These are phyloP conservation scores for Idaea dimidiata DNA, from an alignment of 2,888 invertebrate species.

Conservation along the genomic window DNA sequence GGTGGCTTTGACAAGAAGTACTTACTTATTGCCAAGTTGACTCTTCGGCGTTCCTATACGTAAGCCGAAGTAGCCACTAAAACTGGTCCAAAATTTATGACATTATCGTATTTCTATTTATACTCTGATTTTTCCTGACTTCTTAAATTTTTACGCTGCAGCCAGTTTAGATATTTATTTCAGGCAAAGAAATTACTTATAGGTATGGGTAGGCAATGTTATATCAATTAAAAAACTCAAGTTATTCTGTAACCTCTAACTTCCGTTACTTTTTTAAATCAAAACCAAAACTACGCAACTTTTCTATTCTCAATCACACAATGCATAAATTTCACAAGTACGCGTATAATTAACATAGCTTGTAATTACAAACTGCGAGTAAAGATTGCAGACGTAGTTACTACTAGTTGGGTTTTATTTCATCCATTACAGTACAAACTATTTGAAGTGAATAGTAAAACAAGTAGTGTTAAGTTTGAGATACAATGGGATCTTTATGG, in stretches of 20 bases:
- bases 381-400: not conserved
- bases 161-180: no score
- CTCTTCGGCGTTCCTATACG: no score
- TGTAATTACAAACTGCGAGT: not conserved
- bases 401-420: not conserved
- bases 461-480: not conserved
- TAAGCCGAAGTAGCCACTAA: no score
- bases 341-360: not conserved
- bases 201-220: not conserved
- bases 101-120: no score
- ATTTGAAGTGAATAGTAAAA: not conserved
- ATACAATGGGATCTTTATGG: not conserved
- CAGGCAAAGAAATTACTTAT: no score
- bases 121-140: no score
- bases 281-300: not conserved
- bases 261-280: not conserved
- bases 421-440: not conserved
- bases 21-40: no score
- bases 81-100: no score
- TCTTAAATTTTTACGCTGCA: no score
- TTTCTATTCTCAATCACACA: not conserved
- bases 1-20: no score
- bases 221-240: not conserved
- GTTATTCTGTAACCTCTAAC: not conserved
- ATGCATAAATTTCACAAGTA: constrained; percentile 2